phyloP scores from a whole-genome alignment of 2,113 vertebrate genomes.

The Hypomesus transpacificus region DNA sequence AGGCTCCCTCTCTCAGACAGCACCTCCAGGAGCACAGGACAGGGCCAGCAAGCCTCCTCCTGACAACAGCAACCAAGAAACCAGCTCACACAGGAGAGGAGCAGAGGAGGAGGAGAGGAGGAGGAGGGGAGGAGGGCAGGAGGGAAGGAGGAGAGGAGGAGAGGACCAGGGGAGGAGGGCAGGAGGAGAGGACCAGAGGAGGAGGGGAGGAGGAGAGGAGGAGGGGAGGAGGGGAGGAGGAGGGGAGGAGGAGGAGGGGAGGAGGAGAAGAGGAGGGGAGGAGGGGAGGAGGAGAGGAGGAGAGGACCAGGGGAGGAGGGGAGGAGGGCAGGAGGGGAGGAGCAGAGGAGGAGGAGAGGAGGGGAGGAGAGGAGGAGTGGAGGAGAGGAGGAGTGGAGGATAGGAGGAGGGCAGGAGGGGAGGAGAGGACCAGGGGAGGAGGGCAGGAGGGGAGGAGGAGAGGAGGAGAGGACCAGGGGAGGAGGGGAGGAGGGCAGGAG shows the following conservation, averaged over 20 bases:
- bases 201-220: constrained; percentile 18
- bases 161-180: not conserved
- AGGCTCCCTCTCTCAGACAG: not conserved
- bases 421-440: not conserved
- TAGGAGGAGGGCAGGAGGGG: constrained; percentile 32
- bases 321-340: constrained; percentile 42
- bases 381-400: constrained; percentile 30
- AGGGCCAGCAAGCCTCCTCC: too few relatives aligned
- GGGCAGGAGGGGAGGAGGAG: constrained; percentile 34
- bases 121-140: too few relatives aligned
- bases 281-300: too few relatives aligned
- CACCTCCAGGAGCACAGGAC: too few relatives aligned
- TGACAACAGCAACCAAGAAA: too few relatives aligned
- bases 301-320: not conserved
- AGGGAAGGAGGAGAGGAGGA: too few relatives aligned
- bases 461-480: too few relatives aligned
- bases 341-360: constrained; percentile 43
- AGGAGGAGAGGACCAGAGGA: constrained; percentile 50
- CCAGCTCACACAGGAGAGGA: too few relatives aligned
- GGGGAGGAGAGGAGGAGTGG: constrained; percentile 38
- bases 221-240: constrained; percentile 36
- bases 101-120: too few relatives aligned
- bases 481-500: constrained; percentile 31
- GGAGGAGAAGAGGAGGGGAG: too few relatives aligned
- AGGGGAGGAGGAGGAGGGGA: constrained; percentile 43